A percentile compares a stretch with the other conserved stretches of the same genome.
Conservation (phyloP, 2,888 invertebrate genomes). For the Noctua fimbriata region DNA sequence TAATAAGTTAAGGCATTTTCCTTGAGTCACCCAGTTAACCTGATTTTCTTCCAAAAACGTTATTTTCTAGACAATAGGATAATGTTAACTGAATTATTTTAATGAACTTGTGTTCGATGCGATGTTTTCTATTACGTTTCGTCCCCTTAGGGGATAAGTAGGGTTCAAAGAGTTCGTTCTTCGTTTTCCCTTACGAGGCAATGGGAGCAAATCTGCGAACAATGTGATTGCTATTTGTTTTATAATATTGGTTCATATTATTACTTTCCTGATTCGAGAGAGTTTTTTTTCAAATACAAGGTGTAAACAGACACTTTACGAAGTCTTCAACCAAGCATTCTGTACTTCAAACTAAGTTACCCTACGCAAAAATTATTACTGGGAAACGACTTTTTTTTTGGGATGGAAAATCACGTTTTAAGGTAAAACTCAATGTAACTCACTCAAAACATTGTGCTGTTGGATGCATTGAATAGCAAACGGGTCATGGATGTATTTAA, state of each 20-base stretch:
- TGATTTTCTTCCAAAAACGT: slow-evolving; percentile 9
- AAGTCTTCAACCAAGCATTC: no score
- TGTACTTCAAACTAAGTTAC: no score
- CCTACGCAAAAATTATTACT: no score
- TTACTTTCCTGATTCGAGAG: not conserved
- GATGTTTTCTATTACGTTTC: slow-evolving; percentile 19
- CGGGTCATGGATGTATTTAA: no score
- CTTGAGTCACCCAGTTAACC: not conserved
- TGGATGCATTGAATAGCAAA: no score
- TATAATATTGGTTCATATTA: not conserved
- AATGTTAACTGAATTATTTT: slow-evolving; percentile 32
- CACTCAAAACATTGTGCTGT: no score
- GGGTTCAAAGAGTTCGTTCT: slow-evolving; percentile 26
- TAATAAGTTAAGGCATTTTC: not conserved
- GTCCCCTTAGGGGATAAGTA: slow-evolving; percentile 3
- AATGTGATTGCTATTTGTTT: slow-evolving; percentile 38
- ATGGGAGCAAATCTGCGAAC: slow-evolving; percentile 28
- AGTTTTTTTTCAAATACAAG: no score
- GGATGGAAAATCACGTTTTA: no score
- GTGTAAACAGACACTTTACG: no score
- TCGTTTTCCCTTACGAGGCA: slow-evolving; percentile 7
- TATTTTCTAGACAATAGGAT: slow-evolving; percentile 13
- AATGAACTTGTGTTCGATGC: slow-evolving; percentile 6
- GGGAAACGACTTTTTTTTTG: no score
- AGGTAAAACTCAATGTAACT: no score